Evolutionary conservation across 2,797 vertebrate species (phyloP).

Genomic region (Rhynchonycteris naso): DNA sequence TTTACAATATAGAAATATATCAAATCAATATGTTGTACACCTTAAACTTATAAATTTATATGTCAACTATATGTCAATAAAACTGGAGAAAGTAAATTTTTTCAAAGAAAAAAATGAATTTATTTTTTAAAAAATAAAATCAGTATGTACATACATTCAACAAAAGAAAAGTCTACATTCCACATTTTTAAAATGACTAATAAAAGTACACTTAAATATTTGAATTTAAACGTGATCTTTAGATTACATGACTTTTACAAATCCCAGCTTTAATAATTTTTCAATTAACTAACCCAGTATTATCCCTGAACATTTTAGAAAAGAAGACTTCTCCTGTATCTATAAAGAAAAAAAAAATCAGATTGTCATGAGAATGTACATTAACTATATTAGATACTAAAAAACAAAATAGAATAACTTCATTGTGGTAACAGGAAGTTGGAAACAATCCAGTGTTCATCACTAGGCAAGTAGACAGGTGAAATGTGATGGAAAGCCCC

Average conservation of each 20-base stretch:
- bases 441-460: background rate
- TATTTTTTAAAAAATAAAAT: background rate
- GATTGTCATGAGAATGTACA: background rate
- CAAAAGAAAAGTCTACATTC: background rate
- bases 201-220: background rate
- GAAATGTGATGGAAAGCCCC: background rate
- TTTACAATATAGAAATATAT: background rate
- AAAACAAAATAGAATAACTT: background rate
- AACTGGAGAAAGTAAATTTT: background rate
- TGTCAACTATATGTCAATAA: background rate
- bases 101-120: background rate
- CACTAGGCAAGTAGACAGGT: background rate
- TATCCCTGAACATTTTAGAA: background rate
- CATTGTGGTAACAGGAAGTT: background rate
- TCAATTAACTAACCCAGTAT: background rate
- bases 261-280: background rate
- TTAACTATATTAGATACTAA: background rate
- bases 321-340: background rate
- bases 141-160: background rate
- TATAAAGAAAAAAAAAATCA: background rate
- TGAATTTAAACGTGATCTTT: conserved; percentile 9
- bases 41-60: background rate
- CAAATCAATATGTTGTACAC: background rate
- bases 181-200: background rate
- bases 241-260: background rate